Evolutionary conservation across 2,797 vertebrate genomes (phyloP).

Genomic region (Esox masquinongy): DNA sequence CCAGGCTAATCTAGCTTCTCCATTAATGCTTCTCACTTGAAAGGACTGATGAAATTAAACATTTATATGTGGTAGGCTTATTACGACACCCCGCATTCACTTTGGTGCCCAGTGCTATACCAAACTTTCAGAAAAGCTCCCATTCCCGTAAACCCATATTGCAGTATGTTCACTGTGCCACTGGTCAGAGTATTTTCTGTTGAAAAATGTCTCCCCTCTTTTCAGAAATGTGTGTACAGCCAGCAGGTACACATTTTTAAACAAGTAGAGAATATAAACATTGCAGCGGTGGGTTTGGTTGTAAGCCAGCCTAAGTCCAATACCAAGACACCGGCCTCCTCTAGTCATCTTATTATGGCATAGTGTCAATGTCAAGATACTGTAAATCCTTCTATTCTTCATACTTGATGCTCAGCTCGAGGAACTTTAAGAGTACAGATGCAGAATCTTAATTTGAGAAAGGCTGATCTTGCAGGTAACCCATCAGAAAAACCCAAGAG

Average conservation of each 20-base stretch:
- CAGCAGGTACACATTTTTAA: neutral
- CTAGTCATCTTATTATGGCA: neutral
- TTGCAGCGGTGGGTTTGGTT: neutral
- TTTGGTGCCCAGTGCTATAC: too few relatives aligned
- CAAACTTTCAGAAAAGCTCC: slow-evolving; percentile 51
- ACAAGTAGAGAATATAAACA: neutral
- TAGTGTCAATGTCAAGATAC: neutral
- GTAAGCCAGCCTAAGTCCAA: neutral
- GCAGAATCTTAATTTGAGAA: too few relatives aligned
- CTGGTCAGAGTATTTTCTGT: too few relatives aligned
- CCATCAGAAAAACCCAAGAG: too few relatives aligned
- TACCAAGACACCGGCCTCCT: neutral
- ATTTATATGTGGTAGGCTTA: slow-evolving; percentile 55
- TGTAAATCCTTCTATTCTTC: too few relatives aligned
- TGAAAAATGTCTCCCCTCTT: too few relatives aligned
- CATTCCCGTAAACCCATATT: too few relatives aligned
- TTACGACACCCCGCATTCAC: slow-evolving; percentile 22
- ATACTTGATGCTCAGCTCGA: too few relatives aligned
- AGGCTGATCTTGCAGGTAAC: too few relatives aligned
- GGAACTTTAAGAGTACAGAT: too few relatives aligned
- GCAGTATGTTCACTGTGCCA: too few relatives aligned
- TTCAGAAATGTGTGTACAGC: too few relatives aligned
- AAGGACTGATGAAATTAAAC: slow-evolving; percentile 61
- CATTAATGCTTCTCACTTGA: slow-evolving; percentile 50
- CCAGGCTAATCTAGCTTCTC: slow-evolving; percentile 49